Conservation (phyloP, 1,140 invertebrate species). For the Paracyclopina nana region DNA sequence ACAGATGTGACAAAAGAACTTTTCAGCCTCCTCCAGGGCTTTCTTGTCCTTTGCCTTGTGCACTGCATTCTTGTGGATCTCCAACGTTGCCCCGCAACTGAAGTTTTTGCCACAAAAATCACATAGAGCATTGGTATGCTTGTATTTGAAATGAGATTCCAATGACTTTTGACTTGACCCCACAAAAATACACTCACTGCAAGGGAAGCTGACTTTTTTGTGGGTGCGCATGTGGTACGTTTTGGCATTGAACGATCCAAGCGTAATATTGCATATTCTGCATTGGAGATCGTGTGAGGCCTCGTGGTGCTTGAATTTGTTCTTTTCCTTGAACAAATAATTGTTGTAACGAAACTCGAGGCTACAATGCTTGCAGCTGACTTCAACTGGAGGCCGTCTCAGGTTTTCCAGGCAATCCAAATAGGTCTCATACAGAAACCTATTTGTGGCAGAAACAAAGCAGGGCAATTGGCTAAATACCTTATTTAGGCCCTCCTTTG, state of each 20-base stretch:
- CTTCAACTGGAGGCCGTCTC: background rate
- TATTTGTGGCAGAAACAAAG: background rate
- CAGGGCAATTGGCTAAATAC: background rate
- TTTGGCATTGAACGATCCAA: background rate
- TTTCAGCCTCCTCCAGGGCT: no score
- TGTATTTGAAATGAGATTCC: background rate
- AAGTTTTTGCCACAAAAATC: background rate
- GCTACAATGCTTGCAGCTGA: background rate
- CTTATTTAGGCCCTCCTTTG: background rate
- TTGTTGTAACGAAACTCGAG: background rate
- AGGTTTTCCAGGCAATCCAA: background rate
- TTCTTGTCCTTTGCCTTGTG: background rate
- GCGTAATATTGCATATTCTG: background rate
- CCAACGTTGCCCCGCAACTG: background rate
- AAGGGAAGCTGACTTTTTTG: background rate
- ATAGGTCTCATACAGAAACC: background rate
- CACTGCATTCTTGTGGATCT: background rate
- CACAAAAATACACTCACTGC: background rate
- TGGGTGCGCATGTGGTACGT: background rate
- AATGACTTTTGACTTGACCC: background rate
- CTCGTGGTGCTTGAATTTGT: background rate
- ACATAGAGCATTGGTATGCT: background rate
- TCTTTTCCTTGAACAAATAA: background rate
- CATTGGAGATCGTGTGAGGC: background rate
- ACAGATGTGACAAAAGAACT: conserved; percentile 1